Evolutionary conservation across 2,113 vertebrate species (phyloP), one percentile per base, ranked within the genome.

Genomic region (Emydura subglobosa): DNA sequence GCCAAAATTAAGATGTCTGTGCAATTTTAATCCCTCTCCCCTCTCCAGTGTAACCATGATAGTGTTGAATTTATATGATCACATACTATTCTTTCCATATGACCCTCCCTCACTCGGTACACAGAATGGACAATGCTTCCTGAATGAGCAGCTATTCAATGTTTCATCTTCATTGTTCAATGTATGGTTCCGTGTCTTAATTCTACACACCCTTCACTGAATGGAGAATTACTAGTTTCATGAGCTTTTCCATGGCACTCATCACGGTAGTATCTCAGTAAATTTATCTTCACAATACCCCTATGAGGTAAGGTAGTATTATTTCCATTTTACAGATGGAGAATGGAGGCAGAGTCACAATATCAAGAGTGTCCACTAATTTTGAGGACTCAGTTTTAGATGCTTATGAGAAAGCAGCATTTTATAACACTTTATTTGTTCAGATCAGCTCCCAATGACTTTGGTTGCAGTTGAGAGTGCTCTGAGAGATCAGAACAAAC

Each of bases 41-140:
- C 6, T 14, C 50, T 51, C 74, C 53, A 86, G 79, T 82, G 87
- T 53, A n/a, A 87, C 24, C 80, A 87, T 68, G 90, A 95, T 86
- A 93, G 76, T n/a, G 51, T 34, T 2, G 13, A 78, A 47, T 47
- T 79, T 51, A 51, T 51, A 61, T 78, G 10, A 31, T 80, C 83
- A 31, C 89, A 82, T 1, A 10, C 0, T 0, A 19, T 86, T 82
- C 5, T 79, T 92, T 85, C 49, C 49, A 85, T 42, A 55, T 50
- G 76, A 85, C 14, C 50, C 31, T 51, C n/a, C 16, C 1, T 0
- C 44, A 50, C 44, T 79, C 10, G 50, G 50, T 11, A 51, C 50
- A 51, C n/a, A 47, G 39, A 39, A 85, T 0, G 3, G 83, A 80
- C 44, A 59, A 27, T 25, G 27, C 57, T 59, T 13, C 13, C 22